Evolutionary conservation across 2,797 vertebrate genomes (phyloP), one percentile per base, ranked within the genome.

Genomic region (Acanthurus tractus): DNA sequence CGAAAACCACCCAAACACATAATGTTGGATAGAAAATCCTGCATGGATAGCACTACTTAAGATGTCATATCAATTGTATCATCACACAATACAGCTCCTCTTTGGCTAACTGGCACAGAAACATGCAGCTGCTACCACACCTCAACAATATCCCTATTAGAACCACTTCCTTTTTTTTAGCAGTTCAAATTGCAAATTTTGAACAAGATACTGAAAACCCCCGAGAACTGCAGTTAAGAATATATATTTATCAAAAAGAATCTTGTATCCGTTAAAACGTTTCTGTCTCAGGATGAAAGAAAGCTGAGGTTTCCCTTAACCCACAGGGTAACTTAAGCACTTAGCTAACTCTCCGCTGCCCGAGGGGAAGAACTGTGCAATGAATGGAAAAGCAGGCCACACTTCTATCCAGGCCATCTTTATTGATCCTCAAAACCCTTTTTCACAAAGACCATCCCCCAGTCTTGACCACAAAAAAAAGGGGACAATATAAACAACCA

Each of bases 381-480:
- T 91, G 83, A 94, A 93, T 91, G 75, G 88, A 93, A 95, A 94
- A 93, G 86, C 86, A 95, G 90, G 92, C 91, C 93, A 91, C 83
- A 91, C 63, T 92, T 93, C 89, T 93, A 94, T 94, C 90, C 88
- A 92, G 92, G 92, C 93, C 92, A 89, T 92, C 89, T 96, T 95
- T 96, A 96, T 95, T 95, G 93, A 95, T 93, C 92, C 89, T 91
- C 90, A 87, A 87, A 90, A 88, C 83, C 88, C 87, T 83, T 72
- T 83, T 87, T 92, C 90, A 94, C 90, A 94, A 84, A 90, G 83
- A 94, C 79, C 83, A 81, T 54, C 85, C 85, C 83, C 87, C 89
- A 69, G 81, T 87, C 75, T 89, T 91, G 84, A 91, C 89, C 89
- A 87, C 80, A 29, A 92, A 88, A 92, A 64, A 87, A 87, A 84